Percentiles rank a stretch among this genome's conserved stretches.
Evolutionary conservation across 2,888 invertebrate species (phyloP).

Genomic region (Leptogaster cylindrica): DNA sequence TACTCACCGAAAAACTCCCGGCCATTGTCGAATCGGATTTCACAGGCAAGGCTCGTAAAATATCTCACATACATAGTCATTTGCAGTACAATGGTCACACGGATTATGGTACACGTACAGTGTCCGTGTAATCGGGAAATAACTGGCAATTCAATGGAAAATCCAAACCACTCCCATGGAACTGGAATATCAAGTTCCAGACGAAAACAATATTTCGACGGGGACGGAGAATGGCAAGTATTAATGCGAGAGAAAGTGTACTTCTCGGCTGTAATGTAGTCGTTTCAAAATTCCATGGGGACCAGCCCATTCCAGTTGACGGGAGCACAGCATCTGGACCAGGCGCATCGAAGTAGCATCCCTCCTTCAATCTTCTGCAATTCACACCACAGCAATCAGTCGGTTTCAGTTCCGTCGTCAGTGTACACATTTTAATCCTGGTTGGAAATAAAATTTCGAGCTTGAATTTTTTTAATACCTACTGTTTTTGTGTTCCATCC

Average conservation of each 20-base stretch:
- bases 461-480: constrained; percentile 16
- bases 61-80: background rate
- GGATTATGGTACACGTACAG: constrained; percentile 1
- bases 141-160: constrained; percentile 1
- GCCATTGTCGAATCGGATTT: constrained; percentile 47
- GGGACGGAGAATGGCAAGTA: background rate
- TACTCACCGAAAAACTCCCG: constrained; percentile 49
- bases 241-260: too few relatives aligned
- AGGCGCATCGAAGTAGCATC: constrained; percentile 14
- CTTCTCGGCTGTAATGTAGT: too few relatives aligned
- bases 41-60: constrained; percentile 25
- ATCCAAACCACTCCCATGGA: constrained; percentile 29
- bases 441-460: constrained; percentile 18
- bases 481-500: constrained; percentile 26
- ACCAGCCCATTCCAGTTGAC: background rate
- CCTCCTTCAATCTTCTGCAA: constrained; percentile 9
- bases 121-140: constrained; percentile 20
- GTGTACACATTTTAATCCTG: constrained; percentile 40
- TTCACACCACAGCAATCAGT: constrained; percentile 42
- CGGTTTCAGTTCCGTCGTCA: constrained; percentile 46
- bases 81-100: background rate
- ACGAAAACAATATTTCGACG: background rate
- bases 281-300: constrained; percentile 24
- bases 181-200: background rate
- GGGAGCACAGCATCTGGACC: constrained; percentile 32